Conservation (phyloP, 2,113 vertebrate genomes). For the Galeopterus variegatus region DNA sequence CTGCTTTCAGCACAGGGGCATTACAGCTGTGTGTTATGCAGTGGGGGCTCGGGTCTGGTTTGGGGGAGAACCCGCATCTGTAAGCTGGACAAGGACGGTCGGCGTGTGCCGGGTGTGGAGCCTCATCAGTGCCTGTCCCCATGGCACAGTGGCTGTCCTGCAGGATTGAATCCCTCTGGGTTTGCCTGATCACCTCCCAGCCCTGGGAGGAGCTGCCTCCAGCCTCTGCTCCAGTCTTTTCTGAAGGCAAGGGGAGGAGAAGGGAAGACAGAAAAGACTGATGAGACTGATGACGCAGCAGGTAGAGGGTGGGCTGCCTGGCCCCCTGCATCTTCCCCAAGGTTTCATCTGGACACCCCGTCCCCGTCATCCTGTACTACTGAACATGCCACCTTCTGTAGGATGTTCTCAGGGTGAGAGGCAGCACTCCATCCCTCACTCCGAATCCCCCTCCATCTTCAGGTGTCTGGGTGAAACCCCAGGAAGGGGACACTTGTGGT, state of each 20-base stretch:
- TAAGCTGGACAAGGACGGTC: background rate
- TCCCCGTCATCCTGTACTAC: background rate
- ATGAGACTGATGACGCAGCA: no score
- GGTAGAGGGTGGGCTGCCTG: no score
- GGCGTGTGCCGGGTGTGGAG: background rate
- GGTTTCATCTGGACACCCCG: no score
- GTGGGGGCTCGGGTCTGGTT: background rate
- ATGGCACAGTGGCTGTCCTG: no score
- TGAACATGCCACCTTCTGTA: no score
- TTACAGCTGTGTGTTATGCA: accelerated
- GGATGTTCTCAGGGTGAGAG: background rate
- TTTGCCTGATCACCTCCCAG: background rate
- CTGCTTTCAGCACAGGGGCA: background rate
- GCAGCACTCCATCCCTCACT: background rate
- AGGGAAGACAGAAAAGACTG: no score
- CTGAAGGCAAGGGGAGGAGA: no score
- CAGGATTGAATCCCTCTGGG: no score
- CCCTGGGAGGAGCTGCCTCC: background rate
- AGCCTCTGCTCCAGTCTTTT: no score
- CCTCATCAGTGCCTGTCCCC: no score
- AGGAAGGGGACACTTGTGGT: background rate
- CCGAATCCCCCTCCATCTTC: background rate
- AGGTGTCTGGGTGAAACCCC: background rate
- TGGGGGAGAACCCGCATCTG: background rate
- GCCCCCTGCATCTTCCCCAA: no score